Conservation (phyloP, 1,140 invertebrate genomes). For the Magallana angulata region DNA sequence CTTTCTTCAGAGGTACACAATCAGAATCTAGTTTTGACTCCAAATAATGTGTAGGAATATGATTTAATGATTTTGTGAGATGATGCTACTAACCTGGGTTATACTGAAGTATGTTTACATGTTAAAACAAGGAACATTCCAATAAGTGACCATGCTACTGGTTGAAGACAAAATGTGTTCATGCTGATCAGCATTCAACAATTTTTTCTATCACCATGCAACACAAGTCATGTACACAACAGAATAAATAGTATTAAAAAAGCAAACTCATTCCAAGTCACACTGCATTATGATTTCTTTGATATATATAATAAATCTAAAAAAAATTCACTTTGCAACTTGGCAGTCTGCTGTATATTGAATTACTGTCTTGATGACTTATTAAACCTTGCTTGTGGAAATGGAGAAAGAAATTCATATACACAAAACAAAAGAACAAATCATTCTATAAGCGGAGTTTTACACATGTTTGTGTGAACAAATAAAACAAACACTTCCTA, state of each 20-base stretch:
- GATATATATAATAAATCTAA: neutral
- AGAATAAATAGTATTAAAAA: neutral
- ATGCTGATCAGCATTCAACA: conserved; percentile 21
- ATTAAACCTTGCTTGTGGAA: neutral
- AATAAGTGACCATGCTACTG: conserved; percentile 25
- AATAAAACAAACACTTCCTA: neutral
- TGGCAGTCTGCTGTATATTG: neutral
- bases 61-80: conserved; percentile 13
- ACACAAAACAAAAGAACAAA: neutral
- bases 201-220: conserved; percentile 24
- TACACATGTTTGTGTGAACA: conserved; percentile 2
- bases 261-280: conserved; percentile 26
- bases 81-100: neutral
- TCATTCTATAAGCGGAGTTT: conserved; percentile 10
- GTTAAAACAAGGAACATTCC: neutral
- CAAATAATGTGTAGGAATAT: neutral
- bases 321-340: neutral
- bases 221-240: conserved; percentile 17
- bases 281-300: neutral
- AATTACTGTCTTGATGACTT: neutral
- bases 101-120: neutral
- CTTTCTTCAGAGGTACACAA: neutral
- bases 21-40: neutral
- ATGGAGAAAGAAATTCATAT: neutral
- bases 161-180: neutral